Conservation (phyloP, 2,797 vertebrate genomes). For the Allobates femoralis region DNA sequence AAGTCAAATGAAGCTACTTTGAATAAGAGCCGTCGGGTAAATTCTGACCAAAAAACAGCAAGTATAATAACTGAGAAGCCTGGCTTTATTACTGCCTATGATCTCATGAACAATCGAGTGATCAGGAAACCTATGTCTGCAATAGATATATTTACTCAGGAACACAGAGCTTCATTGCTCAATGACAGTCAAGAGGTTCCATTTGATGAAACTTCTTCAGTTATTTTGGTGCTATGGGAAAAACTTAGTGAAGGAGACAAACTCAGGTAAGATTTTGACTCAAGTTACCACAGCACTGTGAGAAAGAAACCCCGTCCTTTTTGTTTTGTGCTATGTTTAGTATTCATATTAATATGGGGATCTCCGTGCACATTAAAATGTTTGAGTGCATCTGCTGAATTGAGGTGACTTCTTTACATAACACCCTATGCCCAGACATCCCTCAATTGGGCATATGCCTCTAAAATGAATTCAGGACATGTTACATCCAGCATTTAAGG, state of each 20-base stretch:
- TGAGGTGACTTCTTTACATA: no score
- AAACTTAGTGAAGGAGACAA: constrained; percentile 85
- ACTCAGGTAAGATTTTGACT: constrained; percentile 83
- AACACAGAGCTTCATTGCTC: constrained; percentile 80
- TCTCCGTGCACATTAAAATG: no score
- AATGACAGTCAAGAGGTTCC: constrained; percentile 81
- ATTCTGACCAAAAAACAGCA: constrained; percentile 69
- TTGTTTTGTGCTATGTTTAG: no score
- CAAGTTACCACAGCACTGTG: background rate
- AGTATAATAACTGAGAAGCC: constrained; percentile 84
- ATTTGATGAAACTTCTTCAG: constrained; percentile 80
- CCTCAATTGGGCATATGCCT: no score
- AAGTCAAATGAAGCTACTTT: constrained; percentile 43
- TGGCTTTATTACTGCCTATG: constrained; percentile 84
- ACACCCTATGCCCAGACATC: no score
- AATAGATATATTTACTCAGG: constrained; percentile 83
- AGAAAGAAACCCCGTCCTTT: background rate
- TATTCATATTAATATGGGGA: no score
- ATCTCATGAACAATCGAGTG: constrained; percentile 85
- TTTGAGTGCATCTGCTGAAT: no score
- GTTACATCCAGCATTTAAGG: no score
- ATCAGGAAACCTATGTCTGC: constrained; percentile 85
- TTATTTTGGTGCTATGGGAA: constrained; percentile 86
- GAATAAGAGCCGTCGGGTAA: constrained; percentile 50
- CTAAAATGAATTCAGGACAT: no score